Evolutionary conservation across 2,113 vertebrate genomes (phyloP).

Genomic region (Nibea coibor): DNA sequence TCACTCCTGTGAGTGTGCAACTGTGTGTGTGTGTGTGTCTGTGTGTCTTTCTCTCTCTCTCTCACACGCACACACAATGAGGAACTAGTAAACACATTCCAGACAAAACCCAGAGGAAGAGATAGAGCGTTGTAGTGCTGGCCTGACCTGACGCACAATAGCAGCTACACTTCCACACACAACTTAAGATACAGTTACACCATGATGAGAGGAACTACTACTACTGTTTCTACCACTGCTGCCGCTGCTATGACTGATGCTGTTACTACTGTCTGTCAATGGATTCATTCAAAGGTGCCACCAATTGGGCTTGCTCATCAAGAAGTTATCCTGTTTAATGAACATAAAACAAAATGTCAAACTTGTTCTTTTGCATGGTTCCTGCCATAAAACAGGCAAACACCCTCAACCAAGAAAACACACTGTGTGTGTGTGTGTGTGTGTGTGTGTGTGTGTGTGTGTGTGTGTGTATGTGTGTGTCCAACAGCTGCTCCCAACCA

Average conservation of each 20-base stretch:
- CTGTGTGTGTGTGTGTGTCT: not conserved
- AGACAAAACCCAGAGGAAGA: constrained; percentile 73
- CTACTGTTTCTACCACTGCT: constrained; percentile 16
- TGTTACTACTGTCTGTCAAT: not conserved
- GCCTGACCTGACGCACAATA: constrained; percentile 40
- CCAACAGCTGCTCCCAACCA: constrained; percentile 3
- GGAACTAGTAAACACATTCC: constrained; percentile 76
- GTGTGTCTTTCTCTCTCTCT: not conserved
- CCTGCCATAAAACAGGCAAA: constrained; percentile 28
- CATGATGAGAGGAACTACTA: constrained; percentile 17
- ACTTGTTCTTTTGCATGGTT: not conserved
- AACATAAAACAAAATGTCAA: not conserved
- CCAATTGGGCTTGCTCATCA: not conserved
- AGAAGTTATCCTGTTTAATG: not conserved
- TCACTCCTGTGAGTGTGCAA: constrained; percentile 28
- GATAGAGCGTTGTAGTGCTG: constrained; percentile 34
- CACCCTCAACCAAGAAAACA: not conserved
- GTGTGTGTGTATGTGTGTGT: not conserved
- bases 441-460: no score
- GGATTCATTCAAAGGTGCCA: not conserved
- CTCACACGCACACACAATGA: constrained; percentile 11
- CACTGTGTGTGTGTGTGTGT: no score
- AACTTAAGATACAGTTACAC: constrained; percentile 60
- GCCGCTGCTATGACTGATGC: not conserved
- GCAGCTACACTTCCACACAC: constrained; percentile 38